Conservation (phyloP, 2,797 vertebrate species). For the Danio choprae region DNA sequence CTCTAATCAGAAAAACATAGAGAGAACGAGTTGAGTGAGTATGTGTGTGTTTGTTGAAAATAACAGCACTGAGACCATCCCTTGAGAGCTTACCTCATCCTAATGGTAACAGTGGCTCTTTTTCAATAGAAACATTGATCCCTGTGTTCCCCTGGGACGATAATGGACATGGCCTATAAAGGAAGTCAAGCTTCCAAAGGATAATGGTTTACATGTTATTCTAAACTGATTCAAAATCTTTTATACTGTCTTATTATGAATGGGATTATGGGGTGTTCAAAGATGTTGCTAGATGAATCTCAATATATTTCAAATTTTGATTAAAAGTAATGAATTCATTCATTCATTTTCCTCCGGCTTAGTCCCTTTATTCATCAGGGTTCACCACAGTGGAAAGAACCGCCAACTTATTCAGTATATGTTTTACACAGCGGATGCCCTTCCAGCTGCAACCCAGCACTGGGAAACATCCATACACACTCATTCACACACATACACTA, state of each 20-base stretch:
- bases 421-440: no score
- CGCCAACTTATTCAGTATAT: no score
- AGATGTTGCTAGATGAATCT: no score
- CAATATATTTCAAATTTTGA: no score
- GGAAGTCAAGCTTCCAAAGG: conserved; percentile 38
- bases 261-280: no score
- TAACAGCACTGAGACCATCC: conserved; percentile 58
- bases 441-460: no score
- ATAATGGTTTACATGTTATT: neutral
- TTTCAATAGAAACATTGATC: conserved; percentile 84
- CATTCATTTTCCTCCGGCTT: no score
- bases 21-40: conserved; percentile 52
- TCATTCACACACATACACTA: no score
- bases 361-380: no score
- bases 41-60: conserved; percentile 53
- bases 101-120: conserved; percentile 77
- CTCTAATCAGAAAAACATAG: conserved; percentile 72
- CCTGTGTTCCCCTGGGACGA: conserved; percentile 56
- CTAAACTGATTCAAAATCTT: neutral
- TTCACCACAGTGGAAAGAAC: no score
- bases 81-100: conserved; percentile 79
- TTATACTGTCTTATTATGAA: neutral
- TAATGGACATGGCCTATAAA: conserved; percentile 66
- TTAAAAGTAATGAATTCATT: no score
- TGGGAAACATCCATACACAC: no score